Conservation (phyloP, 53 echinoderm and acorn worm species). For the Echinometra lucunter region DNA sequence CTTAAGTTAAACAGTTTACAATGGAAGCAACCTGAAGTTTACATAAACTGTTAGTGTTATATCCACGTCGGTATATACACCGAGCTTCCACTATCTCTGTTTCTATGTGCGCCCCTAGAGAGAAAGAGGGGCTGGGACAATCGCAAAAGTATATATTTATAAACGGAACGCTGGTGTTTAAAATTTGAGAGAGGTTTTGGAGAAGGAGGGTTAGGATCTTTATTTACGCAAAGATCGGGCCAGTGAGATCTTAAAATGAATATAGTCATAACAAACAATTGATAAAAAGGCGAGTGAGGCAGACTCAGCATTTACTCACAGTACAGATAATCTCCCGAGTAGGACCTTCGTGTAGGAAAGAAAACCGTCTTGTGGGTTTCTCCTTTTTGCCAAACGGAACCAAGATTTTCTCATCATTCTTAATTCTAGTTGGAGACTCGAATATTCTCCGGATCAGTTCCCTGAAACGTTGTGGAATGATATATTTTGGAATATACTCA, state of each 20-base stretch:
- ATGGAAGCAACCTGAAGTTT: conserved; percentile 58
- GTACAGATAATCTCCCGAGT: conserved; percentile 48
- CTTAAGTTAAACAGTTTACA: conserved; percentile 73
- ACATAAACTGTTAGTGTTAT: conserved; percentile 75
- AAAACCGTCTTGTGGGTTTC: background rate
- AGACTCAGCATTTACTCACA: conserved; percentile 59
- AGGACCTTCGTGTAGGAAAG: background rate
- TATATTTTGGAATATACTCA: conserved; percentile 32
- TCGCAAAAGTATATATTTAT: conserved; percentile 72
- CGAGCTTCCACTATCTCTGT: conserved; percentile 53
- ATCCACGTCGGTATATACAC: conserved; percentile 54
- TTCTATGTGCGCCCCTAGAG: background rate
- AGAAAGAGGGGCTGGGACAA: conserved; percentile 37
- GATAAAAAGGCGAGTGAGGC: conserved; percentile 69
- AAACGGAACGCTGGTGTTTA: conserved; percentile 72
- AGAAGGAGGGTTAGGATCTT: conserved; percentile 49
- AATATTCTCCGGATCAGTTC: background rate
- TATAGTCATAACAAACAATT: conserved; percentile 74
- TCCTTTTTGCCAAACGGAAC: background rate
- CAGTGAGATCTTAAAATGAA: conserved; percentile 70
- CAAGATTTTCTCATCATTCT: conserved; percentile 4
- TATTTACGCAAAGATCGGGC: conserved; percentile 71
- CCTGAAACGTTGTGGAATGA: conserved; percentile 11
- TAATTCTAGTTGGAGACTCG: background rate
- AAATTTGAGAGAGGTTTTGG: conserved; percentile 48